A percentile compares a stretch with the other conserved stretches of the same genome.
phyloP scores from a whole-genome alignment of 1,140 invertebrate species.

The Drosophila kurseongensis region DNA sequence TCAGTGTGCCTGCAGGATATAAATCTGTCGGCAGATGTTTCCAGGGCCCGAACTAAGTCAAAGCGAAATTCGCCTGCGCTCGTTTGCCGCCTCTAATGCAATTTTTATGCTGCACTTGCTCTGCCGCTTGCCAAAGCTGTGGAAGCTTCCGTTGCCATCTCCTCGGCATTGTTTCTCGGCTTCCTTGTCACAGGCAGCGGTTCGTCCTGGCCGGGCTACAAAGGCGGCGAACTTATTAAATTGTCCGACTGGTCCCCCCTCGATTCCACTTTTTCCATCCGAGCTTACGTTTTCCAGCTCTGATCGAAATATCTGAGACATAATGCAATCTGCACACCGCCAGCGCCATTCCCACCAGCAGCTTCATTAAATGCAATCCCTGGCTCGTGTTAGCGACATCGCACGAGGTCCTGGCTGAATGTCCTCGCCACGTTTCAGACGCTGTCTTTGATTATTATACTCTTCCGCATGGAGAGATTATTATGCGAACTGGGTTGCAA shows the following conservation, averaged over 20 bases:
- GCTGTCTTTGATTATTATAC: slow-evolving; percentile 17
- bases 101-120: slow-evolving; percentile 76
- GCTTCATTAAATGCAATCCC: slow-evolving; percentile 51
- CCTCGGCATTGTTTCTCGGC: slow-evolving; percentile 53
- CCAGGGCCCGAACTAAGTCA: slow-evolving; percentile 28
- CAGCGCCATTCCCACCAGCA: slow-evolving; percentile 23
- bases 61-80: slow-evolving; percentile 40
- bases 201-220: slow-evolving; percentile 23
- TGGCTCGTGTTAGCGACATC: slow-evolving; percentile 28
- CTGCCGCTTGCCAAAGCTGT: slow-evolving; percentile 25
- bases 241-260: slow-evolving; percentile 41
- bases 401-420: slow-evolving; percentile 20
- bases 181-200: slow-evolving; percentile 15
- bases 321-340: slow-evolving; percentile 57
- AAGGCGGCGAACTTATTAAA: slow-evolving; percentile 69
- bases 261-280: slow-evolving; percentile 12
- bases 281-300: slow-evolving; percentile 31
- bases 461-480: slow-evolving; percentile 4
- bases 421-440: slow-evolving; percentile 19
- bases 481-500: not conserved
- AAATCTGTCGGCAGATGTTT: slow-evolving; percentile 26
- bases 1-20: not conserved
- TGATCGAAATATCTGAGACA: slow-evolving; percentile 62
- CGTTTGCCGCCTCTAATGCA: slow-evolving; percentile 68
- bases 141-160: slow-evolving; percentile 56